phyloP scores from a whole-genome alignment of 2,797 vertebrate genomes.

The Darevskia mixta region DNA sequence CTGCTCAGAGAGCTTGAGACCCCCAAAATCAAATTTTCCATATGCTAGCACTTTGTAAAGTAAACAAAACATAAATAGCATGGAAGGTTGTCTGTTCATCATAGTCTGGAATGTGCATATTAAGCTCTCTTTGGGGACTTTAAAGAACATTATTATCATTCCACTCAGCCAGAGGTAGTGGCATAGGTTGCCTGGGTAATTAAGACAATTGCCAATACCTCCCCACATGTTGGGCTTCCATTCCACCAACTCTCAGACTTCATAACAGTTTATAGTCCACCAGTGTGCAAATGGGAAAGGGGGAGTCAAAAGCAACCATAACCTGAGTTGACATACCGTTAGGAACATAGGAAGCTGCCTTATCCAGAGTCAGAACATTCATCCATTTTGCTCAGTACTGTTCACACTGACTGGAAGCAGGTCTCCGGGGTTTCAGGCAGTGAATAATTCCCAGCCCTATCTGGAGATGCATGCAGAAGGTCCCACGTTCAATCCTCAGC shows the following conservation, averaged over 20 bases:
- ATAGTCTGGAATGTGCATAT: conserved; percentile 44
- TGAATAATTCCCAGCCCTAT: too few species aligned
- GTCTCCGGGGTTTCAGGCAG: too few species aligned
- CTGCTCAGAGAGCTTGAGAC: conserved; percentile 58
- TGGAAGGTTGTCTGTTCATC: background rate
- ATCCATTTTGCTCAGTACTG: too few species aligned
- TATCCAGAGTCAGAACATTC: too few species aligned
- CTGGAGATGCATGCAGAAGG: too few species aligned
- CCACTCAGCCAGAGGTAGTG: background rate
- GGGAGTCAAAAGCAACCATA: background rate
- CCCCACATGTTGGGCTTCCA: conserved; percentile 3
- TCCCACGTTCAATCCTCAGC: background rate
- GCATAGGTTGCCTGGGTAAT: conserved; percentile 16
- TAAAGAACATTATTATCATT: conserved; percentile 18
- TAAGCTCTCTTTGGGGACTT: conserved; percentile 34
- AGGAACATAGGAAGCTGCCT: too few species aligned
- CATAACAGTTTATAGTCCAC: background rate
- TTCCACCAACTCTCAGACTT: background rate
- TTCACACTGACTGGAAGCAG: too few species aligned
- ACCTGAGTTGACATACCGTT: background rate
- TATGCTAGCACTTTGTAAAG: conserved; percentile 51
- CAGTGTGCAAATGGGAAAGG: background rate
- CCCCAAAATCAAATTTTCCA: conserved; percentile 6
- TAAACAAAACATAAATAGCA: conserved; percentile 44
- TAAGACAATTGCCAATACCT: background rate